Conservation (phyloP, 2,797 vertebrate species). For the Nyctibius grandis region DNA sequence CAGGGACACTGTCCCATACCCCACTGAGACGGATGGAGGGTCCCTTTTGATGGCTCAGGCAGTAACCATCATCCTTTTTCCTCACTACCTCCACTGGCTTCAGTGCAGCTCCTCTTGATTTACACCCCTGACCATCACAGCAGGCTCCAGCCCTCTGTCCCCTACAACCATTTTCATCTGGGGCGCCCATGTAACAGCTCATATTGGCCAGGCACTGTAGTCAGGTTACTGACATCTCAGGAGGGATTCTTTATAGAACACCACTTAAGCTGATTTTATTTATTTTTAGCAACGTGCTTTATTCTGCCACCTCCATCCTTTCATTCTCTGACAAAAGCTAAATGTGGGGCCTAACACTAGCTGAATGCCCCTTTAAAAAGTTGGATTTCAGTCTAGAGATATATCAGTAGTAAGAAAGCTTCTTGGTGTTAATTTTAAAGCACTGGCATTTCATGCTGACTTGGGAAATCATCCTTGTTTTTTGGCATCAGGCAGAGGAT, state of each 20-base stretch:
- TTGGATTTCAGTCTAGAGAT: neutral
- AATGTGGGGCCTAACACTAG: neutral
- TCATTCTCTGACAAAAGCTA: conserved; percentile 5
- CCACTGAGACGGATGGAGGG: neutral
- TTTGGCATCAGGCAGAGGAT: conserved; percentile 42
- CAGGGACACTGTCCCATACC: neutral
- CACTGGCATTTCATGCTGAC: conserved; percentile 49
- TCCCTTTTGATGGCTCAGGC: neutral
- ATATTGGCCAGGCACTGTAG: neutral
- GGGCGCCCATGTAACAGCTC: neutral
- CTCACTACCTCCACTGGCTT: neutral
- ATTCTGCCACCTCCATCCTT: neutral
- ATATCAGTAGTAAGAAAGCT: neutral
- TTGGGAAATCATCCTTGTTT: conserved; percentile 33
- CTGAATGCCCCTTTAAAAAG: neutral
- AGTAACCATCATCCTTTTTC: neutral
- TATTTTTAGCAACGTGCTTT: neutral
- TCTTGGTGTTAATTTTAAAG: conserved; percentile 39
- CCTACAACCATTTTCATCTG: neutral
- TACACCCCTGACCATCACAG: neutral
- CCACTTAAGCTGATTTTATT: neutral
- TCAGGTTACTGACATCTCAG: neutral
- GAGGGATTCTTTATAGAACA: neutral
- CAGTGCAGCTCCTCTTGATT: neutral
- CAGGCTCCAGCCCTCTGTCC: neutral